Conservation (phyloP, 1,140 invertebrate genomes). For the Pollicipes pollicipes region DNA sequence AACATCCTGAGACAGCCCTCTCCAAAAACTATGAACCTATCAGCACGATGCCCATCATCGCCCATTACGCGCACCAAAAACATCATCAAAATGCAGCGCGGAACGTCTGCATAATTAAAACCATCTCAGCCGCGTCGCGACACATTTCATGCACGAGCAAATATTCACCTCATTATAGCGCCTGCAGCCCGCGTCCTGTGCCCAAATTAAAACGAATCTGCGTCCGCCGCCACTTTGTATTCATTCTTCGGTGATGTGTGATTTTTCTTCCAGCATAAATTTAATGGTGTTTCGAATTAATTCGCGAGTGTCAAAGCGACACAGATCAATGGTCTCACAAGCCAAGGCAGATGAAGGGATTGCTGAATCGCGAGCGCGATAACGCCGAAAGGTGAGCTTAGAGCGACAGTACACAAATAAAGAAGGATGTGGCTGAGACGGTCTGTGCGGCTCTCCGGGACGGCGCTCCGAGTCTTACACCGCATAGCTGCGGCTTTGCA, state of each 20-base stretch:
- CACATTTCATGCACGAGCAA: background rate
- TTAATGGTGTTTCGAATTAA: background rate
- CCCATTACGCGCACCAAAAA: background rate
- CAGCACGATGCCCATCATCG: background rate
- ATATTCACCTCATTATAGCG: background rate
- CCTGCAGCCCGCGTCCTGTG: too few species aligned
- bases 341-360: too few species aligned
- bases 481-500: too few species aligned
- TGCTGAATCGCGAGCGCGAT: too few species aligned
- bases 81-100: background rate
- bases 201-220: background rate
- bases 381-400: too few species aligned
- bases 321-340: background rate
- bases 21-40: background rate
- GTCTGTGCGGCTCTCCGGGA: too few species aligned
- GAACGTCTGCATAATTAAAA: background rate
- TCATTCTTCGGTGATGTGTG: background rate
- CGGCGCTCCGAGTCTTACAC: too few species aligned
- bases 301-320: background rate
- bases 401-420: too few species aligned
- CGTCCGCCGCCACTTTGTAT: background rate
- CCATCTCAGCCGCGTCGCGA: background rate
- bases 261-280: slow-evolving; percentile 2
- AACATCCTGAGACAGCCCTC: background rate
- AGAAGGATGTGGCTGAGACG: too few species aligned